Base-by-base conservation (phyloP, 2,113 vertebrate genomes). In the Coptodon bakossiorum region DNA sequence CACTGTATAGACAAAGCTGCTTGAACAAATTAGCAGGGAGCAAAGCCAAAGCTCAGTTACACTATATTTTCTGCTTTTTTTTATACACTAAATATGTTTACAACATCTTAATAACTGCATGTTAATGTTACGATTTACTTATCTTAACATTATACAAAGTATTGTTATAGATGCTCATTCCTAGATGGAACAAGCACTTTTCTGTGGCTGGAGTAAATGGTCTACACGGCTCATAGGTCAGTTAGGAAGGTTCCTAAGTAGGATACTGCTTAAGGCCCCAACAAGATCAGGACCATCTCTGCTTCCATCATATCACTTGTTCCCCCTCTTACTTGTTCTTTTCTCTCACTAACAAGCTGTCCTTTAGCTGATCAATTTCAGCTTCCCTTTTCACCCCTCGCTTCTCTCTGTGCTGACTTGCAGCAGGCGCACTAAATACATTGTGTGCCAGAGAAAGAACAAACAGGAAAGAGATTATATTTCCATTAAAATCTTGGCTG, bases 401-500 rank as follows among this genome's bases (percentile, higher is more conserved):
- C 61, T 54, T 57, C 81, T 86, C 61, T 82, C n/a, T n/a, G 59
- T 56, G 36, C 48, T 50, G 79, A 90, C 84, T 81, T 86, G 84
- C 82, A 89, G 84, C 85, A 80, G 82, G 84, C 43, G 78, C 78
- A 78, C 59, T 78, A 92, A 90, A 91, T 71, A 82, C 27, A 83
- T 4, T 59, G 36, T 88, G 50, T 84, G 89, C 88, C 86, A 90
- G 90, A 84, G 79, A 93, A 92, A 91, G 88, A 92, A 91, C 88
- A 94, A 92, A 94, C 87, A 94, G 81, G 78, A 84, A 87, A 84
- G 88, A 92, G 90, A 94, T 95, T 94, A 94, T 86, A 94, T 92
- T 95, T 91, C 92, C 93, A 94, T 93, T 92, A 93, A 93, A 93
- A 94, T 93, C 92, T 95, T 95, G 94, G 93, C 92, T 91, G 86